A percentile compares a stretch with the other conserved stretches of the same genome.
phyloP scores from a whole-genome alignment of 2,113 vertebrate species.

The Rhinoderma darwinii region DNA sequence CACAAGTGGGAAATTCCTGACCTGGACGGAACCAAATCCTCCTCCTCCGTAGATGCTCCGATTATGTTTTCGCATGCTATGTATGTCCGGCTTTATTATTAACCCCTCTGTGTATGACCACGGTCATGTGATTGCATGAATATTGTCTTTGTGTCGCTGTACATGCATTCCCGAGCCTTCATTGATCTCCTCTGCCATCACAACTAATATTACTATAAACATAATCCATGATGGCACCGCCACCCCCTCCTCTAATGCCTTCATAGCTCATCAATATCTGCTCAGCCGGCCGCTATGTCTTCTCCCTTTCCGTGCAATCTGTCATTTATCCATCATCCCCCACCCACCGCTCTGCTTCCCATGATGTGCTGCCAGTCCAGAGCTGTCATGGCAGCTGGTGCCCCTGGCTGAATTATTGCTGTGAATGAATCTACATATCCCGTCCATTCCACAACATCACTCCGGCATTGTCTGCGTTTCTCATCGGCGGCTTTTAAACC shows the following conservation, averaged over 20 bases:
- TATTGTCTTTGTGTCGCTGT: not conserved
- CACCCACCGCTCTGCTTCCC: not conserved
- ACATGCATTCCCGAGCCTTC: not conserved
- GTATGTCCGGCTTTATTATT: not conserved
- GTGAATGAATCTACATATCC: not conserved
- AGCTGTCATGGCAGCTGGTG: slow-evolving; percentile 17
- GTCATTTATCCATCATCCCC: not conserved
- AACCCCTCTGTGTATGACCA: not conserved
- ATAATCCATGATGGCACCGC: not conserved
- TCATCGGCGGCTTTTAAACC: not conserved
- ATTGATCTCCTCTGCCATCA: not conserved
- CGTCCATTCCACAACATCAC: not conserved
- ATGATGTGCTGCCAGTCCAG: not conserved
- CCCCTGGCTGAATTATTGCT: not conserved
- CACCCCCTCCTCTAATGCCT: no score
- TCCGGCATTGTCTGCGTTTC: not conserved
- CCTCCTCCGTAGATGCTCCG: not conserved
- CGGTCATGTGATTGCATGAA: not conserved
- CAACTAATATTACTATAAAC: not conserved
- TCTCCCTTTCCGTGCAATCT: not conserved
- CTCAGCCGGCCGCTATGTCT: not conserved
- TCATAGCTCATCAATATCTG: not conserved
- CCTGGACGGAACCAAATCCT: not conserved
- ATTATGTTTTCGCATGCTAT: not conserved
- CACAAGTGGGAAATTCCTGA: not conserved